A percentile compares a stretch with the other conserved stretches of the same genome.
These are phyloP conservation scores for Numenius phaeopus DNA, from an alignment of 2,797 vertebrate species.

Conservation along the genomic window DNA sequence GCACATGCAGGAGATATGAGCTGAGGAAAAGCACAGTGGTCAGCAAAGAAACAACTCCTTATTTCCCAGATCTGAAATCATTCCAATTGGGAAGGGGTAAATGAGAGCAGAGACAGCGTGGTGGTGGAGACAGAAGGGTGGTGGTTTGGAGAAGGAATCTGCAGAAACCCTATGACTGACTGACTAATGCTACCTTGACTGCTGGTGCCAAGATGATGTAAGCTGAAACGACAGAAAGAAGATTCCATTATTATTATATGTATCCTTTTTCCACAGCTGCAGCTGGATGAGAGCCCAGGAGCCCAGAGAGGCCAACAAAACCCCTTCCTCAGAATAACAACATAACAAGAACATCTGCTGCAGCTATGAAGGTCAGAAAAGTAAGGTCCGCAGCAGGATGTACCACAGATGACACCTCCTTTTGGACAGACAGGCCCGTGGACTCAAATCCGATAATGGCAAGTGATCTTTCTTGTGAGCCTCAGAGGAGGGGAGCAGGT, in stretches of 20 bases:
- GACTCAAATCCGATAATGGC: not conserved
- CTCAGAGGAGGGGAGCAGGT: not conserved
- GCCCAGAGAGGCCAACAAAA: constrained; percentile 32
- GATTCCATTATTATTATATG: constrained; percentile 68
- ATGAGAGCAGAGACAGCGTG: not conserved
- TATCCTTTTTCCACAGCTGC: constrained; percentile 64
- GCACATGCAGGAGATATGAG: constrained; percentile 1
- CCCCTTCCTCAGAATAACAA: constrained; percentile 47
- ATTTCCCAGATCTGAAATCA: constrained; percentile 28
- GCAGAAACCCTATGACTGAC: not conserved
- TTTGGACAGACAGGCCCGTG: not conserved
- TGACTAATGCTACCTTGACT: constrained; percentile 51
- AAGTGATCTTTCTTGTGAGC: not conserved
- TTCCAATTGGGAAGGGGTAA: not conserved
- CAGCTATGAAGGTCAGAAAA: constrained; percentile 28
- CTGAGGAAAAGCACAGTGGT: constrained; percentile 1
- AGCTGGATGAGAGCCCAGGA: constrained; percentile 52
- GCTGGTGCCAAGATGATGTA: constrained; percentile 61
- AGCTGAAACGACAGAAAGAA: constrained; percentile 54
- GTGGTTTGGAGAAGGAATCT: not conserved
- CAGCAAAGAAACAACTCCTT: constrained; percentile 15
- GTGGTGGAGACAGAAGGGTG: not conserved
- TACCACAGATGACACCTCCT: constrained; percentile 11
- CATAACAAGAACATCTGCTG: constrained; percentile 67
- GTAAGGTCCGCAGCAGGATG: not conserved